Base-by-base conservation (phyloP, 2,888 invertebrate genomes). In the Tachina lurida region DNA sequence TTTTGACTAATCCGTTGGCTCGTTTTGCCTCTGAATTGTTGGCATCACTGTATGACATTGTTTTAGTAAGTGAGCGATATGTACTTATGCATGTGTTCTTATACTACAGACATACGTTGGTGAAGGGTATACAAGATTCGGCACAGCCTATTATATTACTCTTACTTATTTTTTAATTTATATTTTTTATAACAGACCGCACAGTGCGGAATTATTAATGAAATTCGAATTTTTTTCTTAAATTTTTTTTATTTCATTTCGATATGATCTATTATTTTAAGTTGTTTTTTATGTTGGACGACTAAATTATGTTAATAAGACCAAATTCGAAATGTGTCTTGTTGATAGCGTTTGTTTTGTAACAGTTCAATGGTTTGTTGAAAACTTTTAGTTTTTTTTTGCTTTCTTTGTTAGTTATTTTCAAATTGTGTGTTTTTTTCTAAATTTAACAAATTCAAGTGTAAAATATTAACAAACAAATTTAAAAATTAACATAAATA, bases 161-260 rank as follows among this genome's bases (percentile, higher is more conserved):
- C 31, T 31, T 31, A 31, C 31, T 31, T 31, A 2, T 31, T 31
- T 31, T 31, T 31, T 31, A 31, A 31, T 31, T 47, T 31, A 1
- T n/a, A 4, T 74, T 13, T n/a, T 39, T 43, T 52, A 13, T 52
- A 10, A 19, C 39, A 17, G 79, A 76, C 84, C 76, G 65, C 85
- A 82, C 85, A 79, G 70, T 74, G 74, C 70, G 73, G 54, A 75
- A 79, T 63, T 70, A 56, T 62, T 60, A 84, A 74, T 79, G 74
- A 84, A 84, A 31, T 31, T 31, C 0, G 2, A 31, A 22, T 22
- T 22, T 65, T 39, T 10, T 68, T 71, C 49, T 39, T 13, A n/a
- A 31, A 7, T 7, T 31, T 31, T 31, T 49, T 74, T 76, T 19
- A 56, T 58, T 60, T 52, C 17, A 15, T 52, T 78, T 78, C 41